Evolutionary conservation across 2,888 invertebrate genomes (phyloP), one percentile per base, ranked within the genome.

Genomic region (Ormyrus labotus): DNA sequence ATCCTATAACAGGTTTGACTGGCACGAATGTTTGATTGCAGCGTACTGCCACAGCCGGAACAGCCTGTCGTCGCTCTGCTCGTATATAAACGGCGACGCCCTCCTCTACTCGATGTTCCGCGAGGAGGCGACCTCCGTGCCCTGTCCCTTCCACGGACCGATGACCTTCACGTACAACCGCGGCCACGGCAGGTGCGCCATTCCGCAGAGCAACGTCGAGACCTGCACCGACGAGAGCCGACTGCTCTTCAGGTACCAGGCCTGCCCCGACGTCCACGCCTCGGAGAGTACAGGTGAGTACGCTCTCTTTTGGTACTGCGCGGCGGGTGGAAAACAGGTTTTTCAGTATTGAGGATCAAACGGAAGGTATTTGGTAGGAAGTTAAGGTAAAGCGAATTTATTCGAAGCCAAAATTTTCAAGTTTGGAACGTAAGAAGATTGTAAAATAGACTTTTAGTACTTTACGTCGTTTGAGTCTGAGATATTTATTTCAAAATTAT

Each of bases 151-250:
- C 89, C 92, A 93, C 78, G 98, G 97, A 77, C 96, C 98, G 13
- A 97, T 96, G 92, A 96, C 96, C 81, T 98, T 98, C 91, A 96
- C 97, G 74, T 98, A 98, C 91, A 97, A 96, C 91, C 93, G 97
- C 81, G 97, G 97, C 4, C 96, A 97, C 87, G 97, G 97, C 34
- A 96, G 97, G 89, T 98, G 98, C 91, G 94, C 94, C 84, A 95
- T 94, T 87, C 98, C 98, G 0, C 95, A 96, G 73, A 98, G 98
- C 68, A 96, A 96, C 85, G 96, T 98, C 86, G 98, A 98, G 91
- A 96, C 96, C 87, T 98, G 98, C 91, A 98, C 98, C 0, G 97
- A 98, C 90, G 96, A 97, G 88, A 97, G 97, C 84, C 93, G 96
- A 84, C 93, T 98, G 74, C 93, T 98, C 84, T 95, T 98, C 88